These are phyloP conservation scores for Ambastaia sidthimunki DNA, from an alignment of 2,797 vertebrate species.

Conservation along the genomic window DNA sequence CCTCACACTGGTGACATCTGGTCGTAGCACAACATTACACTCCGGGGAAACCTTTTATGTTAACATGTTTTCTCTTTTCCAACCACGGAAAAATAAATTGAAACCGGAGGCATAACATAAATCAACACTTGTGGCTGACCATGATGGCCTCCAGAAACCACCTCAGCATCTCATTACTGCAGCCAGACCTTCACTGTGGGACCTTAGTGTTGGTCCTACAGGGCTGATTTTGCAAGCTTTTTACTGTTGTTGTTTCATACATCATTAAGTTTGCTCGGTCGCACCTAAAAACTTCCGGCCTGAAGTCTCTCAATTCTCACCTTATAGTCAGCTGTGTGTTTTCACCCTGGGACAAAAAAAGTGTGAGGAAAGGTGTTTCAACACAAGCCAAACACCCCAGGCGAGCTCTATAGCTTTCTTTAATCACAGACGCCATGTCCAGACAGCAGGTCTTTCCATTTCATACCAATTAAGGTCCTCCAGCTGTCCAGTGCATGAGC, in stretches of 20 bases:
- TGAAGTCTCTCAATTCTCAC: too few species aligned
- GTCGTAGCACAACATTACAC: slow-evolving; percentile 9
- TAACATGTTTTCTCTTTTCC: slow-evolving; percentile 24
- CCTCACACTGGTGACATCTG: slow-evolving; percentile 20
- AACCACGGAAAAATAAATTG: slow-evolving; percentile 53
- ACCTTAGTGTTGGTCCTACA: background rate
- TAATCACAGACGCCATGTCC: slow-evolving; percentile 37
- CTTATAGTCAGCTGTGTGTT: slow-evolving; percentile 44
- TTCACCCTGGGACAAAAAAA: slow-evolving; percentile 42
- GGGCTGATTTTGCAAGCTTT: background rate
- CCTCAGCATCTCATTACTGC: background rate
- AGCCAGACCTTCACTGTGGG: background rate
- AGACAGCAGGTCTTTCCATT: slow-evolving; percentile 28
- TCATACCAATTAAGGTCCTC: slow-evolving; percentile 42
- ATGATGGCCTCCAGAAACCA: slow-evolving; percentile 28
- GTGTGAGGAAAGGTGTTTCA: slow-evolving; percentile 50
- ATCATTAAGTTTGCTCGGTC: background rate
- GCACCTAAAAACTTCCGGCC: background rate
- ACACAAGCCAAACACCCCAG: slow-evolving; percentile 28
- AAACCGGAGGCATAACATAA: slow-evolving; percentile 41
- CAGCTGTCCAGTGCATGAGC: background rate
- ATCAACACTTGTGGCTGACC: slow-evolving; percentile 37
- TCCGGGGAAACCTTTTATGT: slow-evolving; percentile 13
- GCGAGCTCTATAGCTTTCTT: slow-evolving; percentile 36
- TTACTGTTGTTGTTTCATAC: background rate